These are phyloP conservation scores for Tricholauxania praeusta DNA, from an alignment of 2,888 invertebrate species.

Conservation along the genomic window DNA sequence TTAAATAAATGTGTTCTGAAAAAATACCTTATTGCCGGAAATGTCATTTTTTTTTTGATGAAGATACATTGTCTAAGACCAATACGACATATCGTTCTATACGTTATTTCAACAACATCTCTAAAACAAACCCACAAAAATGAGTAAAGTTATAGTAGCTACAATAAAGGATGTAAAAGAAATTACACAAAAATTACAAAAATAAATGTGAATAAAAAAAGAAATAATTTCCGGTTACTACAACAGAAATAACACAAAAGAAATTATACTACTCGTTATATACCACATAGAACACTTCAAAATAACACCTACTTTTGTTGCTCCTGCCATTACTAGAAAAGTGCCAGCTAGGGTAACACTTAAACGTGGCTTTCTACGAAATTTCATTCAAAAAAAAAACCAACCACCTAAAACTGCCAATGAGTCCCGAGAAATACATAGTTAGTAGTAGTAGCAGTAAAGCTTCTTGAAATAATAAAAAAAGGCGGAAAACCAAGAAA, in stretches of 20 bases:
- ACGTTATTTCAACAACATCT: too few relatives aligned
- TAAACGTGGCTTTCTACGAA: not conserved
- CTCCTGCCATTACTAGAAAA: not conserved
- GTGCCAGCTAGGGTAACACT: conserved; percentile 21
- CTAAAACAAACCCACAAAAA: too few relatives aligned
- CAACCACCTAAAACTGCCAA: conserved; percentile 5
- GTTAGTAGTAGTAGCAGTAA: not conserved
- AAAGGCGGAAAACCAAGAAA: conserved; percentile 29
- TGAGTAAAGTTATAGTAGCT: too few relatives aligned
- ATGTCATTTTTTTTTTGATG: too few relatives aligned
- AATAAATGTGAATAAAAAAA: conserved; percentile 6
- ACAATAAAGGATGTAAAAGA: not conserved
- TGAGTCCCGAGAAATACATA: not conserved
- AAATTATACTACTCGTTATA: too few relatives aligned
- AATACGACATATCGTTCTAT: too few relatives aligned
- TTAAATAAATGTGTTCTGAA: too few relatives aligned
- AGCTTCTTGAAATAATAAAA: not conserved
- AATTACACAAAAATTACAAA: conserved; percentile 50
- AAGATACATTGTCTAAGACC: too few relatives aligned
- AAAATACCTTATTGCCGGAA: too few relatives aligned
- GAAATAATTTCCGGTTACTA: conserved; percentile 25
- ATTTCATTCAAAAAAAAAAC: conserved; percentile 3
- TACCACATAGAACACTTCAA: too few relatives aligned
- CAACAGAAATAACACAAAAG: conserved; percentile 13
- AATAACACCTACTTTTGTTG: conserved; percentile 10